Base-by-base conservation (phyloP, 35 echinoderm and acorn worm genomes). In the Amphiura filiformis region DNA sequence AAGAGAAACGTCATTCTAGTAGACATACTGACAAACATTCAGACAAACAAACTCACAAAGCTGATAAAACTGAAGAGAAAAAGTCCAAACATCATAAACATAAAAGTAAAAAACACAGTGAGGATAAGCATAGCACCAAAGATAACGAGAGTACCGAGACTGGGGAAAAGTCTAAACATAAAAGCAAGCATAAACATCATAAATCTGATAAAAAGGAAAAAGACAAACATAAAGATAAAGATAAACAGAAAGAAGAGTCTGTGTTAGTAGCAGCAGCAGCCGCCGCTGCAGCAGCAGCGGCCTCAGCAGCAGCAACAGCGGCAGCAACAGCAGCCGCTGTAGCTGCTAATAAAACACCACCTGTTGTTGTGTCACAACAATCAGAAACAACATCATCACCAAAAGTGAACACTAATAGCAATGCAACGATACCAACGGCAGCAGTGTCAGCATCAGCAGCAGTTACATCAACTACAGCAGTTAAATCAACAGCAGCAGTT, bases 181-280 rank as follows among this genome's bases (percentile, higher is more conserved):
- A 85, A 38, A 56, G 83, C 56, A 85, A 85, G 35, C 83, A 85
- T 36, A 56, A 85, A 37, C 83, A 85, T 61, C 83, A 85, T 70
- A 56, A 85, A 26, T 85, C 83, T 34, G 77, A 70, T 49, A 84
- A 87, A 76, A 52, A 52, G 44, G n/a, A n/a, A n/a, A n/a, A n/a
- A 52, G 44, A 41, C 52, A 11, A 70, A 70, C 15, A 7, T 11
- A 70, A 70, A 70, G 61, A n/a, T 2, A 23, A n/a, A 70, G 61
- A 17, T 17, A 47, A 4, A 17, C 41, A 17, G 41, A 4, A 17
- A 9, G 17, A 47, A 47, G 41, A 4, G 41, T 47, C 61, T 15
- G 61, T 30, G 7, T 1, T 70, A 2, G 61, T 3, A 70, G 61
- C 61, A 70, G 1, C 15, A 23, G 61, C 61, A n/a, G 61, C 61